Evolutionary conservation across 1,140 invertebrate genomes (phyloP), one percentile per base, ranked within the genome.

Genomic region (Drosophila kikkawai): DNA sequence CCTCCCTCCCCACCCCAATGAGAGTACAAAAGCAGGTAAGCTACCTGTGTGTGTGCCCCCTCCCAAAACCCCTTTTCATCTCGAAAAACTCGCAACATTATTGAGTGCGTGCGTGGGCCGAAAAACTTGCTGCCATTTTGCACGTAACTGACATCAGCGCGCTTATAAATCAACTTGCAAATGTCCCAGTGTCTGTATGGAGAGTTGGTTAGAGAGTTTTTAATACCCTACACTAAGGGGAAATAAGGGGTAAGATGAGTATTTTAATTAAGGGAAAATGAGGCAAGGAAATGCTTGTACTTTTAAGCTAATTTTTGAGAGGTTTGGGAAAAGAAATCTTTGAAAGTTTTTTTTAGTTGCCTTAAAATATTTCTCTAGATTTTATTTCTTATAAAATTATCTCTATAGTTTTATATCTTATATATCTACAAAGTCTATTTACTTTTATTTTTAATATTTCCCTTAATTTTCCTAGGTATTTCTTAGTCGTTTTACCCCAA

Each of bases 101-200:
- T 88, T 82, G 80, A 87, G 83, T 88, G 84, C 80, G 79, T 80
- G 85, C 59, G 77, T 73, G 77, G 59, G 67, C 59, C 59, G 19
- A 73, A 65, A 68, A 79, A 79, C 59, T 79, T 79, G 75, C 59
- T 73, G 67, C 75, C 77, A 79, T 79, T 79, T 79, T 73, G 75
- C 84, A 88, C 84, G 84, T 88, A 88, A 90, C 84, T 90, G 85
- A 90, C 84, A 88, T 88, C 84, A 88, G 81, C 85, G 75, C 60
- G 84, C 78, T 88, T 88, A 88, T 88, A 88, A 88, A 88, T 88
- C 84, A 88, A 88, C 81, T 90, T 88, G 84, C 80, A 87, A 86
- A 86, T 86, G 81, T 85, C 9, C 61, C 34, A 63, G 11, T 7
- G 22, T 41, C 32, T 34, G 7, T 59, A n/a, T 48, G 32, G 36